These are phyloP conservation scores for Gadopsis marmoratus DNA, from an alignment of 2,797 vertebrate genomes.

Conservation along the genomic window DNA sequence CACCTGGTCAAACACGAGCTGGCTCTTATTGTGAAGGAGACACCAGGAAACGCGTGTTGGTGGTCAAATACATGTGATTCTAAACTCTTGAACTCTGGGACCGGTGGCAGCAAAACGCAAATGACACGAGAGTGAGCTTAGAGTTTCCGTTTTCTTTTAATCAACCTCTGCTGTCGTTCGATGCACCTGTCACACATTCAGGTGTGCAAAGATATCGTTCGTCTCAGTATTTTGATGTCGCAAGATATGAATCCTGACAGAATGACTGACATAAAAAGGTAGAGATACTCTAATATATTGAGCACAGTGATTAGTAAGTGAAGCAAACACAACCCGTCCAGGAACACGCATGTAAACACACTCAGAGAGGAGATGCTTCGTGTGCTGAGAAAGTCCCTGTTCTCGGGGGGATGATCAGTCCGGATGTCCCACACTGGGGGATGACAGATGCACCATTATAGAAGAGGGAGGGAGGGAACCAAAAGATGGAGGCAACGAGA, in stretches of 20 bases:
- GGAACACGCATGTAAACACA: conserved; percentile 56
- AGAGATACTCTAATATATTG: neutral
- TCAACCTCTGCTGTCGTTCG: no score
- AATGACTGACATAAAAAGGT: neutral
- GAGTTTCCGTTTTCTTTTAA: neutral
- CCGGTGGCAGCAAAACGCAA: neutral
- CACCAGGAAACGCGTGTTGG: neutral
- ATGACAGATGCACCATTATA: conserved; percentile 47
- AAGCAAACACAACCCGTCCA: no score
- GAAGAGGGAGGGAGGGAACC: conserved; percentile 28
- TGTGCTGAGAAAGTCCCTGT: conserved; percentile 26
- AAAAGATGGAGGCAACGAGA: conserved; percentile 52
- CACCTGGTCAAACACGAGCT: neutral
- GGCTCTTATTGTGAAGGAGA: conserved; percentile 22
- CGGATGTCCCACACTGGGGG: conserved; percentile 31
- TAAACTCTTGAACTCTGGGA: neutral
- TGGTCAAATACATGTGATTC: neutral
- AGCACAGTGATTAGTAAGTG: neutral
- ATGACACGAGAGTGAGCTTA: no score
- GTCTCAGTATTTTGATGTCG: neutral
- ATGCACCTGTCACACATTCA: neutral
- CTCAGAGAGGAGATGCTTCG: conserved; percentile 21
- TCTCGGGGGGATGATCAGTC: conserved; percentile 29
- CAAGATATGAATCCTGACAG: neutral
- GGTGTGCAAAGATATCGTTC: neutral